A percentile compares a stretch with the other conserved stretches of the same genome.
These are phyloP conservation scores for Leptocoma aspasia DNA, from an alignment of 2,113 vertebrate genomes.

Conservation along the genomic window DNA sequence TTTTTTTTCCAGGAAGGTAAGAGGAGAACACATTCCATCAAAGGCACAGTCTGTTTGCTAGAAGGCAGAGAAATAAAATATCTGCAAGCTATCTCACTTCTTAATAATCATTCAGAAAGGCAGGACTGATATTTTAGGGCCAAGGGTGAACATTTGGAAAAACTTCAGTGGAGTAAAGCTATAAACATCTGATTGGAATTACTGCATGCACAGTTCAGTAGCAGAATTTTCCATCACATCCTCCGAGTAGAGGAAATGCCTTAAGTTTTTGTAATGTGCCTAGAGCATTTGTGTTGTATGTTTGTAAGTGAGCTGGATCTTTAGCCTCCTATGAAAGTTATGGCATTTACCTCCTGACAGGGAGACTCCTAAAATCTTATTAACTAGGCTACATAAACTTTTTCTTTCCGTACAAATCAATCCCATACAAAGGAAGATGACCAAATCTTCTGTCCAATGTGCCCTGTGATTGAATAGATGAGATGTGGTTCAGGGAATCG, in stretches of 20 bases:
- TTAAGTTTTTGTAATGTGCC: neutral
- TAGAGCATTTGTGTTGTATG: fast-evolving
- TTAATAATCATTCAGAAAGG: neutral
- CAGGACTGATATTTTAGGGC: neutral
- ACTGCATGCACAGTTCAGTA: neutral
- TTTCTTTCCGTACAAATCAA: neutral
- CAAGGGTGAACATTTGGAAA: neutral
- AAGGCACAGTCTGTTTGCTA: neutral
- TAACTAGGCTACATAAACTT: neutral
- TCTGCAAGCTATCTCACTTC: neutral
- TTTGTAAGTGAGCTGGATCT: neutral
- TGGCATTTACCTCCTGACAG: neutral
- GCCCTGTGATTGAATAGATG: neutral
- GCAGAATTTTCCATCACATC: neutral
- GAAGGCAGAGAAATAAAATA: neutral
- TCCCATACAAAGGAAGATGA: neutral
- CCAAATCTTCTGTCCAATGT: neutral
- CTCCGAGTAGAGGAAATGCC: neutral
- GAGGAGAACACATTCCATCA: neutral
- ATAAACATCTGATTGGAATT: neutral
- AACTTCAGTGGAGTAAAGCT: neutral
- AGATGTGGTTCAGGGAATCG: neutral
- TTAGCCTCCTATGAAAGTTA: neutral
- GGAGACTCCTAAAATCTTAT: neutral
- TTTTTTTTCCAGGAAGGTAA: neutral